A percentile compares a stretch with the other conserved stretches of the same genome.
Conservation (phyloP, 2,113 vertebrate genomes). For the Tragelaphus scriptus region DNA sequence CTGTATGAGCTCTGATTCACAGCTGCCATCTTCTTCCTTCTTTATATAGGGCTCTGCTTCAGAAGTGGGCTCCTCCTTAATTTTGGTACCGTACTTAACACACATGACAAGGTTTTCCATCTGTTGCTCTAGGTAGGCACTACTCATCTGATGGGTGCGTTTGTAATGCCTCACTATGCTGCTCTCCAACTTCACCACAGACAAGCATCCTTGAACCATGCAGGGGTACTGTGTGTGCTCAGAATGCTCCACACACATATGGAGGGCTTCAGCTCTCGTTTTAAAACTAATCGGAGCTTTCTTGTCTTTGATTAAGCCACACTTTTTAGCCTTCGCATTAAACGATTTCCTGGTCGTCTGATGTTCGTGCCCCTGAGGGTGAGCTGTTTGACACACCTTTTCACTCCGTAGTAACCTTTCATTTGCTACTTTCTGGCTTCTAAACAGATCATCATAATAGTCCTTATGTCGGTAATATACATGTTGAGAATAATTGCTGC, state of each 20-base stretch:
- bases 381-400: slow-evolving; percentile 56
- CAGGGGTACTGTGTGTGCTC: slow-evolving; percentile 90
- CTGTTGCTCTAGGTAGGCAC: slow-evolving; percentile 77
- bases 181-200: slow-evolving; percentile 88
- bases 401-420: slow-evolving; percentile 71
- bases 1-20: slow-evolving; percentile 42
- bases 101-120: slow-evolving; percentile 84
- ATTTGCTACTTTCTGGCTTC: slow-evolving; percentile 76
- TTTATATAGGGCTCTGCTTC: slow-evolving; percentile 54
- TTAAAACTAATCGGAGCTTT: slow-evolving; percentile 81
- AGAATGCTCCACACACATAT: slow-evolving; percentile 93
- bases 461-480: slow-evolving; percentile 88
- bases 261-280: slow-evolving; percentile 90
- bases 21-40: slow-evolving; percentile 63
- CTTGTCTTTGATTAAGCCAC: slow-evolving; percentile 76
- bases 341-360: slow-evolving; percentile 73
- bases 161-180: slow-evolving; percentile 93
- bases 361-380: slow-evolving; percentile 20
- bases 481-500: slow-evolving; percentile 88
- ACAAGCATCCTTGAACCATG: slow-evolving; percentile 93
- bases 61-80: slow-evolving; percentile 72
- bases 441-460: slow-evolving; percentile 85
- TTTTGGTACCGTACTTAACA: slow-evolving; percentile 81
- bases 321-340: slow-evolving; percentile 75
- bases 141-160: slow-evolving; percentile 85